phyloP scores from a whole-genome alignment of 1,140 invertebrate species.

The Drosophila watanabei region DNA sequence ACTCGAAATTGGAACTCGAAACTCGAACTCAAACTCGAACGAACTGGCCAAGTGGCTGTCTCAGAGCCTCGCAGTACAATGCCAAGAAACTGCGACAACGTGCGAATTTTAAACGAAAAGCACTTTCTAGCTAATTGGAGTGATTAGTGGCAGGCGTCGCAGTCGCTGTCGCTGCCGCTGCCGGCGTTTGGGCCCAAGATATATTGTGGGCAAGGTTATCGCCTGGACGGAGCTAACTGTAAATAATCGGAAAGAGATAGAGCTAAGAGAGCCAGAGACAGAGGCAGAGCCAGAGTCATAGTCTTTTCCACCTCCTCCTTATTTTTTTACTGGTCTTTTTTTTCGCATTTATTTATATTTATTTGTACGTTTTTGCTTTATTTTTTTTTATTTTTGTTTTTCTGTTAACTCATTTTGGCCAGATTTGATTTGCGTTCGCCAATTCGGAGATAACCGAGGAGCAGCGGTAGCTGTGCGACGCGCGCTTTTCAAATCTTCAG shows the following conservation, averaged over 20 bases:
- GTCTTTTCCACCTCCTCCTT: not conserved
- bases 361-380: not conserved
- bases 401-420: slow-evolving; percentile 25
- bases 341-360: slow-evolving; percentile 13
- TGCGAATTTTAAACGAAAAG: slow-evolving; percentile 85
- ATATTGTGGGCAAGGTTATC: slow-evolving; percentile 72
- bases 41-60: slow-evolving; percentile 63
- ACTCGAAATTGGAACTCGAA: not conserved
- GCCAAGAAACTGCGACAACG: slow-evolving; percentile 84
- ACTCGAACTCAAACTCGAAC: not conserved
- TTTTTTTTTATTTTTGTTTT: not conserved
- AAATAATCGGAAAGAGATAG: slow-evolving; percentile 65
- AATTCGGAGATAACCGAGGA: slow-evolving; percentile 16
- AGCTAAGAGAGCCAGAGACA: slow-evolving; percentile 9
- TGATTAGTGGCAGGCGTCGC: slow-evolving; percentile 73
- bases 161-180: slow-evolving; percentile 16
- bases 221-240: slow-evolving; percentile 59
- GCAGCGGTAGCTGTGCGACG: not conserved
- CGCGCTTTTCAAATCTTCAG: slow-evolving; percentile 12
- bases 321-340: not conserved
- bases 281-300: not conserved
- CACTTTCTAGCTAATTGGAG: slow-evolving; percentile 83
- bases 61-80: slow-evolving; percentile 71
- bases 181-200: slow-evolving; percentile 39
- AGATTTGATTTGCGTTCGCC: slow-evolving; percentile 16